Evolutionary conservation across 2,888 invertebrate genomes (phyloP).

Genomic region (Orchesella flavescens): DNA sequence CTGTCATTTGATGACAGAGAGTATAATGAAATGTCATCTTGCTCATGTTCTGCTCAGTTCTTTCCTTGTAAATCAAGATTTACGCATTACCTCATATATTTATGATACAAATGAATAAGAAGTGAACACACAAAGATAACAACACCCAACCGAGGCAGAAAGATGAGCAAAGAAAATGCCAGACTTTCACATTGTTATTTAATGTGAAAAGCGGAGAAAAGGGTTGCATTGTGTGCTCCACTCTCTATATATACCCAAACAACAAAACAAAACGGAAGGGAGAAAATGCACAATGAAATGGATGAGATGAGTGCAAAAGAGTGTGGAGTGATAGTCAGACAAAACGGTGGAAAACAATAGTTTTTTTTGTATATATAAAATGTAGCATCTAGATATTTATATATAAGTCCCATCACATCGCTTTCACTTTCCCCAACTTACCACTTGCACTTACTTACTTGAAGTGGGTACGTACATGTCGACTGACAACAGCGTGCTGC

Average conservation of each 20-base stretch:
- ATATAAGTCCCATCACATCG: no score
- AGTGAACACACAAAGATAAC: neutral
- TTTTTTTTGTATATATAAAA: no score
- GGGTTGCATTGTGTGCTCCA: neutral
- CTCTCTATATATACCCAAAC: constrained; percentile 4
- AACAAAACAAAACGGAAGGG: constrained; percentile 21
- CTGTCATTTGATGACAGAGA: constrained; percentile 1
- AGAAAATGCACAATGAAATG: constrained; percentile 24
- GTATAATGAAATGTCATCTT: neutral
- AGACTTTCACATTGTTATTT: neutral
- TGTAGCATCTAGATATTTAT: no score
- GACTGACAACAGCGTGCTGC: constrained; percentile 21
- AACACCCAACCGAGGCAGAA: neutral
- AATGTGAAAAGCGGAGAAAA: constrained; percentile 27
- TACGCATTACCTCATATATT: neutral
- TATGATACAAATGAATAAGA: neutral
- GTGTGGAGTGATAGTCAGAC: constrained; percentile 16
- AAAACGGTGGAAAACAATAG: no score
- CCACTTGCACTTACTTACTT: constrained; percentile 3
- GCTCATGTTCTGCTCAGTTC: neutral
- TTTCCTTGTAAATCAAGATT: constrained; percentile 11
- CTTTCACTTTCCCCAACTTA: neutral
- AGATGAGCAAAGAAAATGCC: neutral
- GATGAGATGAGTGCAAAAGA: constrained; percentile 24
- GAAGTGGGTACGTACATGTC: constrained; percentile 7